Evolutionary conservation across 2,888 invertebrate genomes (phyloP).

Genomic region (Dysmachus trigonus): DNA sequence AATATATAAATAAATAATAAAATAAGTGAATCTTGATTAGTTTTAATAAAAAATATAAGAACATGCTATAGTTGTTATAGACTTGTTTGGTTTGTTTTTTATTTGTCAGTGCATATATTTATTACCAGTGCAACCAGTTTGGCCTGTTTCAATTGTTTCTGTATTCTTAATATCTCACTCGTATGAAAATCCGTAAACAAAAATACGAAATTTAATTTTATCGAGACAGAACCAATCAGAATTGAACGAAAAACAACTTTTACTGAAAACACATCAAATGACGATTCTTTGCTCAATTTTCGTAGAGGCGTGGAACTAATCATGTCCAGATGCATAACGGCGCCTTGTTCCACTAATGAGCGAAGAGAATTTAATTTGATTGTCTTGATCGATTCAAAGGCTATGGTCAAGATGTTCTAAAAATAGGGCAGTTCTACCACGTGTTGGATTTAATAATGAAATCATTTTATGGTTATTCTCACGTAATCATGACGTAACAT

Average conservation of each 20-base stretch:
- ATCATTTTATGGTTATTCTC: not conserved
- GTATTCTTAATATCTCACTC: not conserved
- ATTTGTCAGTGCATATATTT: not conserved
- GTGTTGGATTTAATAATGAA: conserved; percentile 24
- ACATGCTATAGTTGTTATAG: not conserved
- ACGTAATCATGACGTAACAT: conserved; percentile 13
- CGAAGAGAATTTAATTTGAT: not conserved
- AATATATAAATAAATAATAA: no score
- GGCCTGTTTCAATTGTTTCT: not conserved
- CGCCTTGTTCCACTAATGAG: not conserved
- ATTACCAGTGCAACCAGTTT: not conserved
- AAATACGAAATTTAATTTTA: not conserved
- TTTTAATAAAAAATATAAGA: not conserved
- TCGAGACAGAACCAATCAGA: not conserved
- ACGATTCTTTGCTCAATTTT: not conserved
- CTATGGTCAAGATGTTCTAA: conserved; percentile 33
- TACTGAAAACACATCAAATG: not conserved
- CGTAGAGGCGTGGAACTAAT: conserved; percentile 13
- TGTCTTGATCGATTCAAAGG: conserved; percentile 23
- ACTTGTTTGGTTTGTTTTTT: not conserved
- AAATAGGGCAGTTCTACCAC: conserved; percentile 4
- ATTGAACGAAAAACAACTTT: not conserved
- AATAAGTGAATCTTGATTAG: not conserved
- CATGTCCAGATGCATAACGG: conserved; percentile 3
- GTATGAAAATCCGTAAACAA: not conserved